Evolutionary conservation across 2,888 invertebrate genomes (phyloP).

Genomic region (Noctua janthina): DNA sequence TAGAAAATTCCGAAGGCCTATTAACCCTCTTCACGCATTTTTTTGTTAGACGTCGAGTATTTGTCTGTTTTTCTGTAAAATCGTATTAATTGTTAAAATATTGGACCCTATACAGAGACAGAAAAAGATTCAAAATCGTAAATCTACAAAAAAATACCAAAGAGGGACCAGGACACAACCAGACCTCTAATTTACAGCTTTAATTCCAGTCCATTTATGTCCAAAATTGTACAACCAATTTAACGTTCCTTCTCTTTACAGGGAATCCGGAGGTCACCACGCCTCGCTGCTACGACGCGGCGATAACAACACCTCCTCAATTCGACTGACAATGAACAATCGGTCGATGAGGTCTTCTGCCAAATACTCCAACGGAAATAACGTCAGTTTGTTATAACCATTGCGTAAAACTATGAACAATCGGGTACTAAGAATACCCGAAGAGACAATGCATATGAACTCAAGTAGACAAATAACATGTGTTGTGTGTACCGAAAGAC

Average conservation of each 20-base stretch:
- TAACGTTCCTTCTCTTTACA: slow-evolving; percentile 67
- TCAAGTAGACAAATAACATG: slow-evolving; percentile 69
- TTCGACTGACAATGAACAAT: slow-evolving; percentile 82
- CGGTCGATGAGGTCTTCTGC: slow-evolving; percentile 83
- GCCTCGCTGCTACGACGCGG: slow-evolving; percentile 84
- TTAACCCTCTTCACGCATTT: slow-evolving; percentile 25
- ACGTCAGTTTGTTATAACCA: slow-evolving; percentile 84
- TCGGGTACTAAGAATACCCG: slow-evolving; percentile 57
- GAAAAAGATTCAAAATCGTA: not conserved
- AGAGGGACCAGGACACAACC: not conserved
- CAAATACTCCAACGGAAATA: slow-evolving; percentile 85
- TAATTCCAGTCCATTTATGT: not conserved
- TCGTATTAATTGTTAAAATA: not conserved
- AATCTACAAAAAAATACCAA: not conserved
- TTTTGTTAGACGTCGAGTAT: not conserved
- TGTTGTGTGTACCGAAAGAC: slow-evolving; percentile 73
- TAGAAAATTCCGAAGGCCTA: slow-evolving; percentile 17
- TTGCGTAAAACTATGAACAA: slow-evolving; percentile 61
- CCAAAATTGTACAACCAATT: not conserved
- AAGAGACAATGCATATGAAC: slow-evolving; percentile 66
- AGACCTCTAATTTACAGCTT: not conserved
- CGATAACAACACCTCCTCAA: slow-evolving; percentile 85
- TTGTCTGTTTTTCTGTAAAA: not conserved
- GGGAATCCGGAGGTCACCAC: slow-evolving; percentile 85
- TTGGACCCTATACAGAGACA: not conserved